Conservation (phyloP, 2,888 invertebrate species). For the Anaspis maculata region DNA sequence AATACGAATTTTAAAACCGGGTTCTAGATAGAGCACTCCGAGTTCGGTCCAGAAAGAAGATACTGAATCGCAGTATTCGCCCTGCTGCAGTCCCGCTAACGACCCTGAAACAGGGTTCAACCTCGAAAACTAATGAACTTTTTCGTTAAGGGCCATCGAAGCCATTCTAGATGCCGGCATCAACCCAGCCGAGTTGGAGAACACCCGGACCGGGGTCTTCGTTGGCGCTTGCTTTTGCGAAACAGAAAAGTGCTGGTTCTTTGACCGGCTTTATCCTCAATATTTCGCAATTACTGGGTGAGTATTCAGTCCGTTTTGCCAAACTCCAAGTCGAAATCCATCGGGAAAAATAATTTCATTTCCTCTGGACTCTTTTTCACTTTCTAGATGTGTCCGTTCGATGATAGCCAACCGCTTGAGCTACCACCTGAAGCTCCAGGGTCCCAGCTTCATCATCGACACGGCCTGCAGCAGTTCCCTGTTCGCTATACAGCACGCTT, state of each 20-base stretch:
- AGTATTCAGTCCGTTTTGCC: slow-evolving; percentile 18
- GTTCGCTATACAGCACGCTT: slow-evolving; percentile 77
- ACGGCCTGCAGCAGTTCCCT: slow-evolving; percentile 94
- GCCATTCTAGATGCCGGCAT: slow-evolving; percentile 54
- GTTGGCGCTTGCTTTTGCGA: slow-evolving; percentile 72
- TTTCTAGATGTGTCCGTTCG: no score
- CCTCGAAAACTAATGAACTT: no score
- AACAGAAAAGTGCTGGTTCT: slow-evolving; percentile 64
- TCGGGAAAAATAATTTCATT: background rate
- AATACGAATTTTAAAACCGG: background rate
- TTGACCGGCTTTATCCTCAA: slow-evolving; percentile 57
- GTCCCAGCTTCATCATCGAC: slow-evolving; percentile 83
- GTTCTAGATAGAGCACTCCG: background rate
- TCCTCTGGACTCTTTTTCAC: no score
- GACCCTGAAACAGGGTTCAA: slow-evolving; percentile 51
- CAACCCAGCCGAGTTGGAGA: slow-evolving; percentile 62
- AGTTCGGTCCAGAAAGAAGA: no score
- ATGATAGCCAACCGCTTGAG: slow-evolving; percentile 90
- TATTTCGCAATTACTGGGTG: slow-evolving; percentile 48
- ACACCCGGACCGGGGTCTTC: slow-evolving; percentile 71
- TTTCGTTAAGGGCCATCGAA: slow-evolving; percentile 51
- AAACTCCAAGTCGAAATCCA: background rate
- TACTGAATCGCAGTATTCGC: no score
- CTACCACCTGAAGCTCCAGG: slow-evolving; percentile 78
- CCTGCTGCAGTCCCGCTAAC: no score